Base-by-base conservation (phyloP, 2,888 invertebrate species). In the Papilio gigon region DNA sequence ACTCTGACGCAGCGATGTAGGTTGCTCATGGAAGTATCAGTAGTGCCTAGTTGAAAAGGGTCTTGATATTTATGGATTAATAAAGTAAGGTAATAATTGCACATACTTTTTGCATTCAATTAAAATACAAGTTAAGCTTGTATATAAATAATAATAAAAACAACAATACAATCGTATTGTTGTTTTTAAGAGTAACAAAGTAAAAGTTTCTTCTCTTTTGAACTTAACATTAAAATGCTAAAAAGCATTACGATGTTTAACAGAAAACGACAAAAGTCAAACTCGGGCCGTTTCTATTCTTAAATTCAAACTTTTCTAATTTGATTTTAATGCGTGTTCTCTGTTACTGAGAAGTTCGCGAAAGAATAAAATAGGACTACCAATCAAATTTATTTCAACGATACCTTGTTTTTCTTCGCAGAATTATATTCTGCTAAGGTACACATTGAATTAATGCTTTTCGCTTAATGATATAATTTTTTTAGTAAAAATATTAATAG, bases 251-350 rank as follows among this genome's bases (percentile, higher is more conserved):
- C 33, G 58, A 63, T 68, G 67, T 68, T 68, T 64, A 35, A 59
- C 47, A 59, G 33, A 56, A 27, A 58, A 33, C 20, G 27, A 25
- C 53, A 40, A 65, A 59, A 65, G 68, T 69, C 65, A 65, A 65
- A 65, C 33, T 33, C 22, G 17, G 33, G 42, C 65, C n/a, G 60
- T 69, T 68, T 61, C 60, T 59, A 69, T 65, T 69, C 50, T 60
- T 60, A 42, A 50, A n/a, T 50, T 35, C 65, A 60, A 69, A 69
- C 65, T 69, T 69, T 69, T 44, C 60, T 65, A 65, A 69, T 69
- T 69, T 65, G 42, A 60, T 60, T 65, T 69, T 69, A 69, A 69
- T 69, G 68, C 53, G 20, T 56, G 65, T 69, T 69, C 60, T 42
- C 25, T 65, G 65, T 65, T 61, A 53, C 50, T 37, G 53, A 17